Evolutionary conservation across 2,888 invertebrate genomes (phyloP), one percentile per base, ranked within the genome.

Genomic region (Cephus rjabovi): DNA sequence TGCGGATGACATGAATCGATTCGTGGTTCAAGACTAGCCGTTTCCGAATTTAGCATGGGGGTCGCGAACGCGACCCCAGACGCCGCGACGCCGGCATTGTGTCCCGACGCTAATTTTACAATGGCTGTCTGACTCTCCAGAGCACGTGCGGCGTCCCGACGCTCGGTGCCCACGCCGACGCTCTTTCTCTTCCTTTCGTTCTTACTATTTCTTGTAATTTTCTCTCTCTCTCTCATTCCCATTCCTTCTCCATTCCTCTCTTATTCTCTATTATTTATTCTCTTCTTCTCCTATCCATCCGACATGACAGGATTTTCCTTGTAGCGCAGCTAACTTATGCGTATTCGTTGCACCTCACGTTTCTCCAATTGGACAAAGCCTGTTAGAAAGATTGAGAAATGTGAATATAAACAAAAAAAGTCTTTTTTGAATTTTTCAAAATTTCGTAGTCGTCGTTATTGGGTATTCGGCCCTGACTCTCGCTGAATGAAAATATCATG

Each of bases 21-120:
- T 81, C 79, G 79, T 74, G 75, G 73, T 80, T 82, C 78, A 75
- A 68, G 78, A 78, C 76, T 76, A 78, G 75, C 70, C 76, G 76
- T 74, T 77, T 87, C 89, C 88, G 88, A 82, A 91, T 90, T 90
- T 91, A 91, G 91, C 86, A 83, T 83, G 87, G 89, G 90, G 88
- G 87, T 89, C 89, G 89, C 85, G 87, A 86, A 85, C 82, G 88
- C 91, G 90, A 91, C 89, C 89, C 87, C 89, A 90, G 90, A 89
- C 90, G 89, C 87, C 87, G 87, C 88, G 90, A 88, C 89, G 89
- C 90, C 90, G 87, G 87, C 90, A 91, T 90, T 89, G 91, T 91
- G 89, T 89, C 90, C 88, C 87, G 87, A 85, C 89, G 90, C 91
- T 91, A 91, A 91, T 91, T 91, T 91, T 91, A 91, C 90, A 90